phyloP scores from a whole-genome alignment of 2,888 invertebrate genomes.

The Lithosia quadra region DNA sequence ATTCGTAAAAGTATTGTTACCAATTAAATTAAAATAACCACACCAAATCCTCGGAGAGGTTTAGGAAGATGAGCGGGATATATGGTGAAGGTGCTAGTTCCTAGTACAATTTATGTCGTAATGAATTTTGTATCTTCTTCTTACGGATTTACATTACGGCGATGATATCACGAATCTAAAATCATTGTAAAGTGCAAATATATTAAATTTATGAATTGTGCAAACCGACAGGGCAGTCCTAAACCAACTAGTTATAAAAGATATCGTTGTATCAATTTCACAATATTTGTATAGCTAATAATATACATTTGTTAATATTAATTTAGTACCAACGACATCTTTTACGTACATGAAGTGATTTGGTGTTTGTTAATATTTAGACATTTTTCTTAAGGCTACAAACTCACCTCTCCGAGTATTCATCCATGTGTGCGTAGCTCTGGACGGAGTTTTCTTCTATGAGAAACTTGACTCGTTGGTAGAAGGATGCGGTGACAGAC shows the following conservation, averaged over 20 bases:
- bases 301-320: conserved; percentile 29
- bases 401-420: conserved; percentile 99
- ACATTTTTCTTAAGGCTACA: conserved; percentile 49
- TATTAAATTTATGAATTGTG: conserved; percentile 79
- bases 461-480: conserved; percentile 98
- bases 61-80: conserved; percentile 82
- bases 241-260: conserved; percentile 74
- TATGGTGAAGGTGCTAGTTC: conserved; percentile 81
- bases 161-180: conserved; percentile 82
- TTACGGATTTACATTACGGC: conserved; percentile 75
- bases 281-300: conserved; percentile 33
- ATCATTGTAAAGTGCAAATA: conserved; percentile 83
- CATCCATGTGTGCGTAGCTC: conserved; percentile 98
- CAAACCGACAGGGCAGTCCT: conserved; percentile 75
- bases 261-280: conserved; percentile 60
- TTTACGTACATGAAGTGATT: conserved; percentile 78
- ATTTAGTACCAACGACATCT: conserved; percentile 67
- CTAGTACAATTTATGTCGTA: conserved; percentile 72
- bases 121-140: conserved; percentile 75
- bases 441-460: conserved; percentile 99
- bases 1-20: conserved; percentile 72
- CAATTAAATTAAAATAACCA: conserved; percentile 83
- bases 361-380: conserved; percentile 71
- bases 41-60: conserved; percentile 87
- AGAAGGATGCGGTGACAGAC: conserved; percentile 98